Percentiles rank a stretch among this genome's conserved stretches.
Conservation (phyloP, 2,888 invertebrate species). For the Acanthosoma haemorrhoidale region DNA sequence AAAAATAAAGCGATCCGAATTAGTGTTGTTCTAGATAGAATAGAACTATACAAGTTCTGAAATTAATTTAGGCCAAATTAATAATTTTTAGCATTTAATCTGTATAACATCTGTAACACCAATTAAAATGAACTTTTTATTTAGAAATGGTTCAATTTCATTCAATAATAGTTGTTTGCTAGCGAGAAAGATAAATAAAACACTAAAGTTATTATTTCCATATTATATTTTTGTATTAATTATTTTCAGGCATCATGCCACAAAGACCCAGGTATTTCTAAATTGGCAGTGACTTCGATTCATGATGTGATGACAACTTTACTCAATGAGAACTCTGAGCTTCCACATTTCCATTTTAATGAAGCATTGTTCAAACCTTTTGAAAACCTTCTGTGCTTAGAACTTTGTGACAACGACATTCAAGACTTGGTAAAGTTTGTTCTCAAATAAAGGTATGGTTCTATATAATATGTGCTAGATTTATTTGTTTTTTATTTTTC, state of each 20-base stretch:
- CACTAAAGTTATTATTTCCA: too few species aligned
- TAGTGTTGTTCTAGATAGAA: too few species aligned
- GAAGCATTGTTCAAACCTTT: conserved; percentile 92
- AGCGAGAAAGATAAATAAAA: not conserved
- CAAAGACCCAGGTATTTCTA: conserved; percentile 79
- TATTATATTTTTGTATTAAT: not conserved
- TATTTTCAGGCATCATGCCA: conserved; percentile 76
- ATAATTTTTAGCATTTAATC: too few species aligned
- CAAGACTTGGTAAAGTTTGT: conserved; percentile 59
- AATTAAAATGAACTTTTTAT: not conserved
- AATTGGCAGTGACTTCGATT: conserved; percentile 81
- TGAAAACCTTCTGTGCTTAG: conserved; percentile 87
- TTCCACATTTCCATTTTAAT: conserved; percentile 92
- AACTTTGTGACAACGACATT: conserved; percentile 87
- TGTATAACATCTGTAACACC: not conserved
- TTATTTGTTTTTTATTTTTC: not conserved
- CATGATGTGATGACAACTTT: conserved; percentile 86
- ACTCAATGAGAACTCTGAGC: conserved; percentile 77
- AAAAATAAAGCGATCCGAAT: too few species aligned
- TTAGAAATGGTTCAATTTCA: not conserved
- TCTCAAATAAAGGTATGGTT: not conserved
- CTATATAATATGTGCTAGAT: not conserved
- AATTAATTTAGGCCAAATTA: too few species aligned
- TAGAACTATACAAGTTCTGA: too few species aligned
- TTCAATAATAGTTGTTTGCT: not conserved